Evolutionary conservation across 2,888 invertebrate species (phyloP), one percentile per base, ranked within the genome.

Genomic region (Lasiommata megera): DNA sequence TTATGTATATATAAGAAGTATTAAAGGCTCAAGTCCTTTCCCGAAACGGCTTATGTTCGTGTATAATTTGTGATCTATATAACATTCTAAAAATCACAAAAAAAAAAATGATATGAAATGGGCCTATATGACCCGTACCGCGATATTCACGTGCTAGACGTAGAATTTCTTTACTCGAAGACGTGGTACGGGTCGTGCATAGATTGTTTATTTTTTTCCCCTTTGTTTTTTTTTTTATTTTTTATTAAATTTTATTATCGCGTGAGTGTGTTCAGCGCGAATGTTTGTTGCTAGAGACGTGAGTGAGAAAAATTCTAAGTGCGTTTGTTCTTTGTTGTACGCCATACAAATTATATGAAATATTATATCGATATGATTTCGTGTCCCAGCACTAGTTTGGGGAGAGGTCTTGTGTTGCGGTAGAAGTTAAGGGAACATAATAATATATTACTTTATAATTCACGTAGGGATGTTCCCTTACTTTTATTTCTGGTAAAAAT

Each of bases 261-360:
- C 76, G 80, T 72, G 79, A 77, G 74, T 77, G 76, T 73, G 74
- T 64, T 63, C 69, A 70, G 70, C 70, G 73, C 73, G 72, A 70
- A 63, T 71, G 73, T 73, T 80, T 79, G 80, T 78, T 81, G 70
- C 68, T 74, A 71, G 64, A 75, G 76, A 70, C 74, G 79, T 76
- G 78, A 77, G 77, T 76, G 77, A 80, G 67, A 75, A 72, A 73
- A 70, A 73, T 79, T 81, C 73, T 83, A 79, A 76, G 83, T 74
- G 88, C 88, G 86, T 80, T 77, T 82, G 88, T 89, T 88, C 81
- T 76, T 79, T 86, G 88, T 88, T 88, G 80, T 79, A 78, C 88
- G 87, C 87, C 81, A 76, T 84, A 77, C 52, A 79, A 74, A 71
- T 78, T 74, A 69, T 68, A 77, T 57, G 60, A 60, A 77, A 74